These are phyloP conservation scores for Channallabes apus DNA, from an alignment of 2,797 vertebrate species.

Conservation along the genomic window DNA sequence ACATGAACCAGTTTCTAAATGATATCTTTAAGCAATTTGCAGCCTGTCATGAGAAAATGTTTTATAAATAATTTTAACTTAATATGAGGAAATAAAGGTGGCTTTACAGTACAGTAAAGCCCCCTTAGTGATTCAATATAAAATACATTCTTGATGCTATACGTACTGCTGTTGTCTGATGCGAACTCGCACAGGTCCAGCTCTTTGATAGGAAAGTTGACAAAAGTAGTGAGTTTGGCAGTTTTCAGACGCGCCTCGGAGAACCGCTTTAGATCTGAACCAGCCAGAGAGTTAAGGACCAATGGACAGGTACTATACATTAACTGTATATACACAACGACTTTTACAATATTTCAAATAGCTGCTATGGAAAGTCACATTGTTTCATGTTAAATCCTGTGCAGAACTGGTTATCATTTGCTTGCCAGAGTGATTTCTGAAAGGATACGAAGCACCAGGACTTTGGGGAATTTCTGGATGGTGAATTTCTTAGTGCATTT, in stretches of 20 bases:
- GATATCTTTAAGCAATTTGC: no score
- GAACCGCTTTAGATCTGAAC: constrained; percentile 93
- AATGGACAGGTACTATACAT: neutral
- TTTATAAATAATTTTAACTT: no score
- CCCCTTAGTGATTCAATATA: no score
- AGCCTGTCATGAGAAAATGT: no score
- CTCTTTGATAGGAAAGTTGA: constrained; percentile 92
- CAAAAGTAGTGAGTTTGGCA: constrained; percentile 90
- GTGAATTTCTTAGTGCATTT: constrained; percentile 95
- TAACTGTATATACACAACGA: neutral
- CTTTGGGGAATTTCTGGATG: constrained; percentile 95
- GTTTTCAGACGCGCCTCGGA: constrained; percentile 86
- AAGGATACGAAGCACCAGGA: constrained; percentile 98
- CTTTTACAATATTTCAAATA: neutral
- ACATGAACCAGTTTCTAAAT: no score
- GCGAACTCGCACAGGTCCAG: constrained; percentile 90
- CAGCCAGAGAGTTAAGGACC: constrained; percentile 71
- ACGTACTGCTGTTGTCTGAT: constrained; percentile 86
- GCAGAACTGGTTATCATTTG: neutral
- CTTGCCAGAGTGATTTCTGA: neutral
- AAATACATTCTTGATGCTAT: neutral
- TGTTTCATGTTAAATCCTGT: neutral
- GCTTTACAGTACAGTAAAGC: no score
- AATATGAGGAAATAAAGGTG: no score
- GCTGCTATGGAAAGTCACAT: neutral